phyloP scores from a whole-genome alignment of 2,113 vertebrate genomes.

The Conger conger region DNA sequence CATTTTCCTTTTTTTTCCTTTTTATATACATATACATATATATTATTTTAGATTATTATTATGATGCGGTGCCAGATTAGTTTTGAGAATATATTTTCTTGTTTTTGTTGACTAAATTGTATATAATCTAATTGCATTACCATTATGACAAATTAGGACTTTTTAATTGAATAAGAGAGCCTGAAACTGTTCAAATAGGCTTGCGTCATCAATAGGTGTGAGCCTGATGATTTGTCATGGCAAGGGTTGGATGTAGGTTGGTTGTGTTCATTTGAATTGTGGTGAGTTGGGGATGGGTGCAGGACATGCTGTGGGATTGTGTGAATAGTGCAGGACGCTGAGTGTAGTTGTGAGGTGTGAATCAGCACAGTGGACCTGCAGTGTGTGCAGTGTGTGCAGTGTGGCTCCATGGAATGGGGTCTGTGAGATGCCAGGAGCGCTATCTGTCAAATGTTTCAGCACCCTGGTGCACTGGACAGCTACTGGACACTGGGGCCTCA shows the following conservation, averaged over 20 bases:
- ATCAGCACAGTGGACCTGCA: not conserved
- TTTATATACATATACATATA: too few species aligned
- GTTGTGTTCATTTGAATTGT: too few species aligned
- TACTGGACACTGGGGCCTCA: not conserved
- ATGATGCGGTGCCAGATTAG: too few species aligned
- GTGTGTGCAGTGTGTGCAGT: not conserved
- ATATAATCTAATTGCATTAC: too few species aligned
- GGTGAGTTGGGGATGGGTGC: not conserved
- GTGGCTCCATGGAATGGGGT: not conserved
- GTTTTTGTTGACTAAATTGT: not conserved
- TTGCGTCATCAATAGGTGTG: not conserved
- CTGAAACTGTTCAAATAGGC: not conserved
- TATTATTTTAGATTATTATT: too few species aligned
- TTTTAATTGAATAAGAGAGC: not conserved
- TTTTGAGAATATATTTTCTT: too few species aligned
- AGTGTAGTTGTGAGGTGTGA: not conserved
- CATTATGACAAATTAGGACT: not conserved
- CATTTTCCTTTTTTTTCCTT: too few species aligned
- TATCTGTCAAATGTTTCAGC: conserved; percentile 7
- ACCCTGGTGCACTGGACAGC: conserved; percentile 2
- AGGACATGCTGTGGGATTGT: too few species aligned
- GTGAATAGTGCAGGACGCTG: too few species aligned
- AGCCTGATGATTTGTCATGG: not conserved
- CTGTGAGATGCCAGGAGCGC: not conserved
- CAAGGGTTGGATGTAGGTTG: too few species aligned